These are phyloP conservation scores for Adelphocoris suturalis DNA, from an alignment of 2,888 invertebrate genomes.

Conservation along the genomic window DNA sequence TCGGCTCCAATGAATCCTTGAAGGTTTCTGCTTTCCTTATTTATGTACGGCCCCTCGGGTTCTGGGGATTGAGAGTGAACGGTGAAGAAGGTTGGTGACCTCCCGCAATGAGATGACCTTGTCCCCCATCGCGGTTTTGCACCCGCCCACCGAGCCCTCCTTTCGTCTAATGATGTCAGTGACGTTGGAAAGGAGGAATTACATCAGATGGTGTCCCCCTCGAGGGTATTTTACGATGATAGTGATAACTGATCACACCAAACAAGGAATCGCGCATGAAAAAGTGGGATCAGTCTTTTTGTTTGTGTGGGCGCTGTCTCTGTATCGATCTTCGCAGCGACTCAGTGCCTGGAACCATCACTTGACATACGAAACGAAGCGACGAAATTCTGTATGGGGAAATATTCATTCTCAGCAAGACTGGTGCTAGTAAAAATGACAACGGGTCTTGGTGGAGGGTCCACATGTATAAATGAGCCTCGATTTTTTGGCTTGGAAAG, in stretches of 20 bases:
- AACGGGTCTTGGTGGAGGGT: no score
- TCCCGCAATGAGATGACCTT: constrained; percentile 20
- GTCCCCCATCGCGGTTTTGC: constrained; percentile 15
- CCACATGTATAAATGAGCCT: no score
- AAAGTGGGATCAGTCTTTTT: neutral
- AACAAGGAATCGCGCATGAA: neutral
- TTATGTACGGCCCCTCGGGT: neutral
- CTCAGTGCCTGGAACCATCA: neutral
- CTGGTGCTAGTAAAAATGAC: no score
- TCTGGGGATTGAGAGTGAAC: neutral
- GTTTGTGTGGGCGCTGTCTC: neutral
- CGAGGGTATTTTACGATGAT: neutral
- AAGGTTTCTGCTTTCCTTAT: neutral
- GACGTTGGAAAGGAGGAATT: constrained; percentile 36
- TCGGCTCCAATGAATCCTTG: neutral
- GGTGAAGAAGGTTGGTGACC: constrained; percentile 39
- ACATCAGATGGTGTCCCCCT: constrained; percentile 37
- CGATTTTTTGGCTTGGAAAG: no score
- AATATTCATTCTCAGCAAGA: no score
- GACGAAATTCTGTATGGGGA: no score
- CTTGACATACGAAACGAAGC: no score
- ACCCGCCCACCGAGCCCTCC: constrained; percentile 5
- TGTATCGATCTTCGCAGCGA: neutral
- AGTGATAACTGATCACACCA: constrained; percentile 1
- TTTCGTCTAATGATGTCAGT: constrained; percentile 29